These are phyloP conservation scores for Ptychochromis oligacanthus DNA, from an alignment of 2,113 vertebrate genomes.

Conservation along the genomic window DNA sequence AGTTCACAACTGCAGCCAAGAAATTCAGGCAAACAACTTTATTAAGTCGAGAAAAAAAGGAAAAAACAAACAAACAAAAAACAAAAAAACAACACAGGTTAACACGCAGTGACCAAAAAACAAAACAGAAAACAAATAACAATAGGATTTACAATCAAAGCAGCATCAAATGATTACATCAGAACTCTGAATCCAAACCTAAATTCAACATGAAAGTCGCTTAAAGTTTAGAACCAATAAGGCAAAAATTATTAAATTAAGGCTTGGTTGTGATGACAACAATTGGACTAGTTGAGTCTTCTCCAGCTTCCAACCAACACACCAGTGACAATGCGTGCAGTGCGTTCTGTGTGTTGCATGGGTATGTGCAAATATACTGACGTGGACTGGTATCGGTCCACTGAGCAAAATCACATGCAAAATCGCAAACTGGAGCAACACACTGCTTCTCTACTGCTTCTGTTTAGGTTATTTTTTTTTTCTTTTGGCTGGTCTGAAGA, in stretches of 20 bases:
- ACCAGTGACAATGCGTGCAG: slow-evolving; percentile 1
- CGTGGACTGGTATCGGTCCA: not conserved
- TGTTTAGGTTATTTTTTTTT: no score
- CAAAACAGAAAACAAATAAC: not conserved
- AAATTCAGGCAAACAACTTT: slow-evolving; percentile 44
- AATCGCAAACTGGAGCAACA: not conserved
- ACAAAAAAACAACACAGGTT: slow-evolving; percentile 14
- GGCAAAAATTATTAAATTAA: slow-evolving; percentile 52
- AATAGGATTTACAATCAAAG: slow-evolving; percentile 36
- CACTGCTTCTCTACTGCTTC: not conserved
- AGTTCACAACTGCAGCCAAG: not conserved
- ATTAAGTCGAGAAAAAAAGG: slow-evolving; percentile 58
- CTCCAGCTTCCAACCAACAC: slow-evolving; percentile 27
- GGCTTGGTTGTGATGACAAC: slow-evolving; percentile 54
- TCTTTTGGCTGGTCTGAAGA: no score
- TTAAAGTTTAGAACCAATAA: slow-evolving; percentile 39
- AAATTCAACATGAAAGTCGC: not conserved
- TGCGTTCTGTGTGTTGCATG: slow-evolving; percentile 3
- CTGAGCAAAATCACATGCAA: slow-evolving; percentile 16
- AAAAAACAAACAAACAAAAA: slow-evolving; percentile 25
- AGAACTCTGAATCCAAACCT: not conserved
- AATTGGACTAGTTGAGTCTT: slow-evolving; percentile 33
- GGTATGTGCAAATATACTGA: slow-evolving; percentile 57
- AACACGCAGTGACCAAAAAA: slow-evolving; percentile 4
- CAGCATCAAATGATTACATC: slow-evolving; percentile 28